Conservation (phyloP, 2,113 vertebrate genomes). For the Clarias batrachus region DNA sequence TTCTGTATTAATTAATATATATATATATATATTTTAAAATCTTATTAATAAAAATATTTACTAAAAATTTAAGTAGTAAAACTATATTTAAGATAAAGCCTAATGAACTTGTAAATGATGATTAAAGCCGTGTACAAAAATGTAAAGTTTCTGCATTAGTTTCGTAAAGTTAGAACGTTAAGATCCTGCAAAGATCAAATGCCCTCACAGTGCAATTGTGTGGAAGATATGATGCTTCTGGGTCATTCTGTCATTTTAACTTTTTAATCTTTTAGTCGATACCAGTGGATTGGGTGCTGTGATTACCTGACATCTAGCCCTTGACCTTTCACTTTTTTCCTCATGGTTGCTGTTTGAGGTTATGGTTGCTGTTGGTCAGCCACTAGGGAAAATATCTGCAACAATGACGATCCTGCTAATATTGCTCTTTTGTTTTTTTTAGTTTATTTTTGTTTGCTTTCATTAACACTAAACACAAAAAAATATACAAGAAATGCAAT, state of each 20-base stretch:
- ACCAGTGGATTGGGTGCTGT: neutral
- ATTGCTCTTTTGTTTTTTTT: neutral
- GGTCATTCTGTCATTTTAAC: constrained; percentile 42
- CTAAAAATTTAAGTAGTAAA: neutral
- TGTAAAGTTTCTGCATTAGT: neutral
- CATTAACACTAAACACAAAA: neutral
- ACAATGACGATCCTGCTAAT: neutral
- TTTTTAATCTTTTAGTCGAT: constrained; percentile 7
- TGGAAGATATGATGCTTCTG: neutral
- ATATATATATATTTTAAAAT: neutral
- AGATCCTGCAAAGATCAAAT: neutral
- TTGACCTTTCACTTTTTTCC: constrained; percentile 6
- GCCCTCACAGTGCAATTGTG: neutral
- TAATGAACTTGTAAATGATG: neutral
- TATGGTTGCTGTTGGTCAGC: neutral
- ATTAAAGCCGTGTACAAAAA: neutral
- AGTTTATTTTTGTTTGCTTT: neutral
- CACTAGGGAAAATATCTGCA: neutral
- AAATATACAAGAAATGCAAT: neutral
- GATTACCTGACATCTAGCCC: constrained; percentile 8
- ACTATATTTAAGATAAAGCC: neutral
- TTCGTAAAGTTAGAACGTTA: neutral
- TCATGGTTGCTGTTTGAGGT: neutral
- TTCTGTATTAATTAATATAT: neutral
- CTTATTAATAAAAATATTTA: too few species aligned